Conservation (phyloP, 2,113 vertebrate genomes). For the Petrocephalus zakoni region DNA sequence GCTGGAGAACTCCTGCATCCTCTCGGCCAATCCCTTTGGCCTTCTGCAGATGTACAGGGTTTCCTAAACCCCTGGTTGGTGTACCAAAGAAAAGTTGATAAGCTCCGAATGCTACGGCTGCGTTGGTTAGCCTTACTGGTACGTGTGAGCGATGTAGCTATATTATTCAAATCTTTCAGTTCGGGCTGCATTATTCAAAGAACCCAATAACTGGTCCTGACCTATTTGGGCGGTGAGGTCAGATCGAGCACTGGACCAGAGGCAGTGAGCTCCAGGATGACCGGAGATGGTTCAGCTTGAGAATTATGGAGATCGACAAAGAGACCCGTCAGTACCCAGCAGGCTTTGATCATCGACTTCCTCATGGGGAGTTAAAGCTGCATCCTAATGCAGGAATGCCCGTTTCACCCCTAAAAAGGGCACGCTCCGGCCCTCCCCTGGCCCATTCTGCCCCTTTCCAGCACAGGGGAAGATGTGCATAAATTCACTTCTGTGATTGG, state of each 20-base stretch:
- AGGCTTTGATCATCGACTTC: not conserved
- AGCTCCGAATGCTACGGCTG: not conserved
- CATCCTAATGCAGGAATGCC: not conserved
- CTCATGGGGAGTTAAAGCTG: not conserved
- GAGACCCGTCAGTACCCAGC: not conserved
- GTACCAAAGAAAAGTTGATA: not conserved
- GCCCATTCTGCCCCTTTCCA: not conserved
- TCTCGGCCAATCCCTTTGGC: not conserved
- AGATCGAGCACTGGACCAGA: not conserved
- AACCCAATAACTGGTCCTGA: not conserved
- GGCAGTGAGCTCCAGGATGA: not conserved
- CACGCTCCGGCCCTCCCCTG: not conserved
- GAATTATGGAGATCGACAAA: not conserved
- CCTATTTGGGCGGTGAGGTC: not conserved
- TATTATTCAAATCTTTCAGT: not conserved
- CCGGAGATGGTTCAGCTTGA: not conserved
- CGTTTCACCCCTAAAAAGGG: not conserved
- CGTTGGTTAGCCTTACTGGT: not conserved
- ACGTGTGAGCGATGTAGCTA: not conserved
- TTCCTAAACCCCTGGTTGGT: not conserved
- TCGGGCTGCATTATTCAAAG: not conserved
- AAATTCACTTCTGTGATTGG: conserved; percentile 27
- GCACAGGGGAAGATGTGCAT: conserved; percentile 15
- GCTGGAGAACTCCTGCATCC: not conserved
- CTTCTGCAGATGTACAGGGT: not conserved